phyloP scores from a whole-genome alignment of 2,113 vertebrate genomes.

The Bufo bufo region DNA sequence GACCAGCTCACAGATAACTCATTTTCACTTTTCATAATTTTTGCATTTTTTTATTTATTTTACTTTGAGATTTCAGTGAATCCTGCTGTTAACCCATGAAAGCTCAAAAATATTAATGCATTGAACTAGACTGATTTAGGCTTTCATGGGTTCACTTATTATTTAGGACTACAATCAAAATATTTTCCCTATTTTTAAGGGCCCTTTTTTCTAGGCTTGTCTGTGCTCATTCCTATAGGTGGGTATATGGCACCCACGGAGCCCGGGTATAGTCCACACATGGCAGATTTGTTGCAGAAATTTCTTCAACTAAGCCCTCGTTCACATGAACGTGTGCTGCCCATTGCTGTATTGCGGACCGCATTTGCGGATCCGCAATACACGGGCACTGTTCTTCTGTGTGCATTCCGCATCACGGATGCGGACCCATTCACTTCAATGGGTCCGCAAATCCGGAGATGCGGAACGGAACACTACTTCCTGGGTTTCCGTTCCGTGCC shows the following conservation, averaged over 20 bases:
- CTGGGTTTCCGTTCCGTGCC: no score
- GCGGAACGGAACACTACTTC: no score
- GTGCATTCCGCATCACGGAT: no score
- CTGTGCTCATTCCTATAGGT: neutral
- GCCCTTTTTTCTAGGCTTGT: neutral
- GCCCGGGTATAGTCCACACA: neutral
- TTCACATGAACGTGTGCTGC: no score
- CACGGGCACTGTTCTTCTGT: no score
- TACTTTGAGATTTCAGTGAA: neutral
- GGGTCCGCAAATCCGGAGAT: no score
- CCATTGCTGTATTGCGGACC: no score
- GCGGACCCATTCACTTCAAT: no score
- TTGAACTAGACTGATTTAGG: neutral
- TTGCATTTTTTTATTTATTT: neutral
- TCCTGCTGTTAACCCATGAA: slow-evolving; percentile 2
- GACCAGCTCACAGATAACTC: slow-evolving; percentile 37
- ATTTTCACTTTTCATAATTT: slow-evolving; percentile 33
- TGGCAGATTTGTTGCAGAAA: no score
- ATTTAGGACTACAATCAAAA: neutral
- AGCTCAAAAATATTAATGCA: neutral
- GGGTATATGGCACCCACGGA: neutral
- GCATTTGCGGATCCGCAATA: no score
- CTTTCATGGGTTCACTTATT: neutral
- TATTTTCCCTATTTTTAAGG: neutral
- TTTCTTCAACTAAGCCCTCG: no score